A percentile compares a stretch with the other conserved stretches of the same genome.
phyloP scores from a whole-genome alignment of 2,113 vertebrate genomes.

The Oncorhynchus gorbuscha region DNA sequence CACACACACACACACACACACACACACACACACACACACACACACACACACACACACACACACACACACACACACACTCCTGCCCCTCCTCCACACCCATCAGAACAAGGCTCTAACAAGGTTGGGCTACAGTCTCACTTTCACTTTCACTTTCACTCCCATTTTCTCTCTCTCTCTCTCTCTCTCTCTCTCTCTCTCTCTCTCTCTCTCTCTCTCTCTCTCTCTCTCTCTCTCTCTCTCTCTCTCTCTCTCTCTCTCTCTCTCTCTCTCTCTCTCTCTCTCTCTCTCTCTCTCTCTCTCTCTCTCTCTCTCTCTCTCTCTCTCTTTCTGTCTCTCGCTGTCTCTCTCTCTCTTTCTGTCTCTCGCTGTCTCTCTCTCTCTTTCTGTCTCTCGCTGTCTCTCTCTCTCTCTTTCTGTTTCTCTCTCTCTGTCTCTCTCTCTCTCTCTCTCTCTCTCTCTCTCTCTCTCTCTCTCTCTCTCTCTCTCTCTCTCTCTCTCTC shows the following conservation, averaged over 20 bases:
- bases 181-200: background rate
- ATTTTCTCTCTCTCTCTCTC: background rate
- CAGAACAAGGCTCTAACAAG: background rate
- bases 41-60: slow-evolving; percentile 12
- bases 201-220: background rate
- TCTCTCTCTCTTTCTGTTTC: background rate
- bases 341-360: no score
- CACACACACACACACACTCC: background rate
- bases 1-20: slow-evolving; percentile 3
- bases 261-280: background rate
- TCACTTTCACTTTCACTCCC: background rate
- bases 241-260: background rate
- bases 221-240: no score
- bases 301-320: background rate
- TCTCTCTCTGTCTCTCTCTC: background rate
- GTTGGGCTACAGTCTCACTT: background rate
- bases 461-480: background rate
- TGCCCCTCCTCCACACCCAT: background rate
- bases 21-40: slow-evolving; percentile 19
- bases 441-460: background rate
- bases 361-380: background rate
- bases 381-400: background rate
- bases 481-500: background rate
- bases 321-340: background rate
- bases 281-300: no score